A percentile compares a stretch with the other conserved stretches of the same genome.
Conservation (phyloP, 1,140 invertebrate species). For the Octopus sinensis region DNA sequence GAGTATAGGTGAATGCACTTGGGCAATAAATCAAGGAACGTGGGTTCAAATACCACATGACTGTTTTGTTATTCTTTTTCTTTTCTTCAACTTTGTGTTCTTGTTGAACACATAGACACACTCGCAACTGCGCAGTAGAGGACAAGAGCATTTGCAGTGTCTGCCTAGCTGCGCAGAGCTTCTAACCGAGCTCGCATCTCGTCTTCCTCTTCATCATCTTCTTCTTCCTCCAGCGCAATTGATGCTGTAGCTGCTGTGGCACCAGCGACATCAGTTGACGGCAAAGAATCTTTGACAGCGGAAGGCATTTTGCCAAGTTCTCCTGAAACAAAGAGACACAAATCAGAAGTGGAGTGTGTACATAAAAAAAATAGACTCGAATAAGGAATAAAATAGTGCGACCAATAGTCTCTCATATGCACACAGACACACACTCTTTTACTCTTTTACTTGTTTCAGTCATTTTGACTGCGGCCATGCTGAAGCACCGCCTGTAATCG, state of each 20-base stretch:
- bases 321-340: constrained; percentile 43
- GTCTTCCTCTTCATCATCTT: constrained; percentile 72
- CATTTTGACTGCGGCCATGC: too few species aligned
- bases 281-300: constrained; percentile 54
- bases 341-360: neutral
- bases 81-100: too few species aligned
- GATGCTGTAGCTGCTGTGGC: constrained; percentile 58
- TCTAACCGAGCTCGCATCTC: constrained; percentile 82
- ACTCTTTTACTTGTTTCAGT: too few species aligned
- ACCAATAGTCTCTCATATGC: neutral
- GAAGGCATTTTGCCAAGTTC: constrained; percentile 78
- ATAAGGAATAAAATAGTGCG: neutral
- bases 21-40: too few species aligned
- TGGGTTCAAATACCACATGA: too few species aligned
- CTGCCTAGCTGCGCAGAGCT: constrained; percentile 73
- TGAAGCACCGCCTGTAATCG: too few species aligned
- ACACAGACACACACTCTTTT: neutral
- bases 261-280: constrained; percentile 55
- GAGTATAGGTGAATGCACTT: too few species aligned
- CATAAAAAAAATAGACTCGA: neutral
- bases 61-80: too few species aligned
- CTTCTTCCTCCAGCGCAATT: constrained; percentile 62
- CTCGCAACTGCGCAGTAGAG: neutral
- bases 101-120: neutral
- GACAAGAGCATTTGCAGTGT: neutral